Conservation (phyloP, 2,888 invertebrate species). For the Omphaloscelis lunosa region DNA sequence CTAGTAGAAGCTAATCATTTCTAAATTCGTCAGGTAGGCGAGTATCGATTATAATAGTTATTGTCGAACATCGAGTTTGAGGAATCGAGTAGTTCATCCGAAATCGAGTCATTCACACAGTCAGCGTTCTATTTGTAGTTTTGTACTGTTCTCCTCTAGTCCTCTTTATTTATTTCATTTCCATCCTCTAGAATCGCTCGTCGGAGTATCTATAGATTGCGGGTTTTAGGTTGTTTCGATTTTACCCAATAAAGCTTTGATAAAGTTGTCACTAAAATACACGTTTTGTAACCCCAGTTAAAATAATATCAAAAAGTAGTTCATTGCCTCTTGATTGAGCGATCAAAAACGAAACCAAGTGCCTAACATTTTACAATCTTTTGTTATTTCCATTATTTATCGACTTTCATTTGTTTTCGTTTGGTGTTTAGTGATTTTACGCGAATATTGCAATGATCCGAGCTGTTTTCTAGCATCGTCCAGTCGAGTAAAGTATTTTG, state of each 20-base stretch:
- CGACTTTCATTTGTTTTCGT: constrained; percentile 74
- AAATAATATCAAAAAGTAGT: constrained; percentile 36
- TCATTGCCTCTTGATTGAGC: constrained; percentile 41
- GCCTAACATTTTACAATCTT: constrained; percentile 76
- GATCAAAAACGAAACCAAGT: constrained; percentile 80
- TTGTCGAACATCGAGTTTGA: neutral
- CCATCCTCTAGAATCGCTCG: constrained; percentile 46
- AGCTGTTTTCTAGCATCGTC: constrained; percentile 90
- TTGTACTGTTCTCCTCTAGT: neutral
- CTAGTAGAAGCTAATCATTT: neutral
- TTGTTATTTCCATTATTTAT: constrained; percentile 72
- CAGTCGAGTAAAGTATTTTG: constrained; percentile 85
- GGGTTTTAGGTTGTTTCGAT: constrained; percentile 31
- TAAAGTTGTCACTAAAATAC: constrained; percentile 31
- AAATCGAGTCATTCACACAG: constrained; percentile 19
- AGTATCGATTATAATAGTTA: neutral
- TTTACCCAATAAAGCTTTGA: constrained; percentile 18
- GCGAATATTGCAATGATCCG: constrained; percentile 86
- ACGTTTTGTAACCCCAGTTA: constrained; percentile 21
- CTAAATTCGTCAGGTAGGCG: neutral
- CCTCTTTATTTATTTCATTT: constrained; percentile 56
- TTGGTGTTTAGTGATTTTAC: constrained; percentile 80
- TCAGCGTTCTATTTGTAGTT: constrained; percentile 1
- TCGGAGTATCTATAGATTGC: constrained; percentile 42
- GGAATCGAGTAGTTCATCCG: neutral